Evolutionary conservation across 2,888 invertebrate genomes (phyloP), one percentile per base, ranked within the genome.

Genomic region (Drosophila prostipennis): DNA sequence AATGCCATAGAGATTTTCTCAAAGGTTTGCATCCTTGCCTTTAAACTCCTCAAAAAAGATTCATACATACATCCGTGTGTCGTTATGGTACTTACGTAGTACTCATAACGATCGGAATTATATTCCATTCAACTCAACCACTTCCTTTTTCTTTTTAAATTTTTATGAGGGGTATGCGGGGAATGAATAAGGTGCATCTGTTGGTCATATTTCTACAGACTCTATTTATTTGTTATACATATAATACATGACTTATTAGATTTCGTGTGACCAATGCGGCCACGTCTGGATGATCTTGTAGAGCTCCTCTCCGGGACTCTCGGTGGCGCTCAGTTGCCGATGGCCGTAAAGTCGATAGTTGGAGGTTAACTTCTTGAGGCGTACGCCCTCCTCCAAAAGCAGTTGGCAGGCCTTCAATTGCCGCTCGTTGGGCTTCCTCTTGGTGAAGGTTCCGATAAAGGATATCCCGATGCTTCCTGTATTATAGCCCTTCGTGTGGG

Each of bases 401-500:
- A 93, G 93, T 58, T 93, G 90, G 6, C 94, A 94, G 0, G 95
- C 95, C 2, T 93, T 91, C 0, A 96, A 74, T 87, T 95, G 93
- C 23, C 92, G 91, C 26, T 93, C 89, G 0, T 94, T 92, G 0
- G 95, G 95, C 0, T 90, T 54, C 0, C 91, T 89, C 0, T 82
- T 91, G 40, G 93, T 94, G 78, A 95, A 96, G 0, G 95, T 95
- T 8, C 96, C 96, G 53, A 96, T 94, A 73, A 96, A 95, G 2
- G 95, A 94, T n/a, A 96, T 94, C 0, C 95, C 95, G 32, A 96
- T 94, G 87, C 95, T 95, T 63, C 92, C 93, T 3, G 77, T 86
- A 89, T 96, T 96, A 85, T 94, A 96, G 37, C 94, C 94, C 52
- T 93, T 93, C 0, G 96, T 94, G 83, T 96, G 96, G 0, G 96